phyloP scores from a whole-genome alignment of 2,797 vertebrate genomes.

The Pipistrellus pipistrellus region DNA sequence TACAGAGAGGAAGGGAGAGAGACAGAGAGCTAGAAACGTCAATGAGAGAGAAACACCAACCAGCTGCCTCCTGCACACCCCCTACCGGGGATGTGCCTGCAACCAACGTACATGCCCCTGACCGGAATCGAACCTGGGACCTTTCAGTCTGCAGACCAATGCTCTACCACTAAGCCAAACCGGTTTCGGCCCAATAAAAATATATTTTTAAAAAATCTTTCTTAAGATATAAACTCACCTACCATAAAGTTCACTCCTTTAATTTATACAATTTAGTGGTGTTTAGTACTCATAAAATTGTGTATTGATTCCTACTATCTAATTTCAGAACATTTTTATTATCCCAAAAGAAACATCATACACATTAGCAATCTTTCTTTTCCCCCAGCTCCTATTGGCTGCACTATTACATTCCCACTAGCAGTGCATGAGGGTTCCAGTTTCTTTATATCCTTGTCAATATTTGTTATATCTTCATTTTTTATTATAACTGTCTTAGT shows the following conservation, averaged over 20 bases:
- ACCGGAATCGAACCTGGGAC: no score
- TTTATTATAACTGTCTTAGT: neutral
- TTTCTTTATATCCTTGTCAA: neutral
- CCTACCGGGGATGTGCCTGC: no score
- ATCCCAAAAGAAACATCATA: neutral
- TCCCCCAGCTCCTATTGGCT: neutral
- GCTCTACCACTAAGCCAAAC: no score
- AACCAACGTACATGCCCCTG: no score
- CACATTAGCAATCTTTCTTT: neutral
- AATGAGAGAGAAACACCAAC: no score
- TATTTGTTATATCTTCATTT: neutral
- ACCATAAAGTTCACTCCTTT: neutral
- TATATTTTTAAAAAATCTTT: neutral
- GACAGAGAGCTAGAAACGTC: no score
- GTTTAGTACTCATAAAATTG: neutral
- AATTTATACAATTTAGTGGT: neutral
- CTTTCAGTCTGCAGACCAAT: no score
- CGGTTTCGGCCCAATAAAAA: neutral
- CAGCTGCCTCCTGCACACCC: no score
- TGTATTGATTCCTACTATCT: neutral
- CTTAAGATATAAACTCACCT: neutral
- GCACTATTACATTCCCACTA: neutral
- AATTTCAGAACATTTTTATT: slow-evolving; percentile 7
- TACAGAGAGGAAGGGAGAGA: no score
- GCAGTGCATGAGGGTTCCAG: neutral